These are phyloP conservation scores for Phaenicophaeus curvirostris DNA, from an alignment of 2,797 vertebrate species.

Conservation along the genomic window DNA sequence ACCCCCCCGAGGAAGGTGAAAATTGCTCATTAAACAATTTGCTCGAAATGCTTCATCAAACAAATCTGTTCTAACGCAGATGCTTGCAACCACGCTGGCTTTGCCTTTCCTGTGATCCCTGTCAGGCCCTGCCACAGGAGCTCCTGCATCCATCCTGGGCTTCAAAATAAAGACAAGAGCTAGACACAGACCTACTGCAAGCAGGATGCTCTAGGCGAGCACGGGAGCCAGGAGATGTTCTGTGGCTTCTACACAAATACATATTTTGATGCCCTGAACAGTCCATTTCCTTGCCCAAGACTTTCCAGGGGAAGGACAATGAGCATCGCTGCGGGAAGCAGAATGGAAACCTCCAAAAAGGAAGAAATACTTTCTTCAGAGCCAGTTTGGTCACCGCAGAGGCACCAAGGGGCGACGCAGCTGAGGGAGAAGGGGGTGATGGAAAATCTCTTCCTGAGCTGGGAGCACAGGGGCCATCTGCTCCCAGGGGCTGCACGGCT, in stretches of 20 bases:
- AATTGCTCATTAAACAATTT: not conserved
- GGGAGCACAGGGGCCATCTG: too few species aligned
- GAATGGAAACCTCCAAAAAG: not conserved
- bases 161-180: not conserved
- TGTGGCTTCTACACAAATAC: not conserved
- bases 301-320: not conserved
- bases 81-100: not conserved
- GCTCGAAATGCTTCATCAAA: not conserved
- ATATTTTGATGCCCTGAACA: accelerated
- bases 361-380: accelerated
- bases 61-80: not conserved
- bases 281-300: not conserved
- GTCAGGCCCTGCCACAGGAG: not conserved
- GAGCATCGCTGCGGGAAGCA: accelerated
- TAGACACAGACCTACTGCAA: not conserved
- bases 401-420: accelerated
- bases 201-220: not conserved
- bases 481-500: accelerated
- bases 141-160: not conserved
- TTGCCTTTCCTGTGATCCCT: not conserved
- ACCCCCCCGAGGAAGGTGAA: not conserved
- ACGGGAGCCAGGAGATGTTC: not conserved
- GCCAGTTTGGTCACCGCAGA: accelerated
- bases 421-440: accelerated
- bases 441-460: not conserved